phyloP scores from a whole-genome alignment of 1,140 invertebrate genomes.

The Stegodyphus dumicola region DNA sequence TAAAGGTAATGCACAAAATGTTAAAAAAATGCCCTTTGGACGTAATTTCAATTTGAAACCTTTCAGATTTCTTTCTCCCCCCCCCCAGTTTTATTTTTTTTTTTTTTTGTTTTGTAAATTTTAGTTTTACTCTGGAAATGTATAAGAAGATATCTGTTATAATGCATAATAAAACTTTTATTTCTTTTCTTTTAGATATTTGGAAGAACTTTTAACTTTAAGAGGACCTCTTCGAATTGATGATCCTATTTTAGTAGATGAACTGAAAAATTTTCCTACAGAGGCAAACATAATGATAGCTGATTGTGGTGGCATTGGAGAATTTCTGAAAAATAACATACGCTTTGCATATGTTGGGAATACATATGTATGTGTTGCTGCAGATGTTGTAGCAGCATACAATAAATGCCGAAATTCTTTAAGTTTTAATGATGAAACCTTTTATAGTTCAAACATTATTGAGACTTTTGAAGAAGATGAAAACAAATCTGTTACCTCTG shows the following conservation, averaged over 20 bases:
- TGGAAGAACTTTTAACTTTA: neutral
- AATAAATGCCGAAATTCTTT: neutral
- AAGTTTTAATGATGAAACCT: neutral
- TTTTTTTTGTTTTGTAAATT: too few species aligned
- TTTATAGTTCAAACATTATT: neutral
- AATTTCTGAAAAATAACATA: slow-evolving; percentile 16
- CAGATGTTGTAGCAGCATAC: neutral
- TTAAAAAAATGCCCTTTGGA: too few species aligned
- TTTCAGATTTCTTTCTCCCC: too few species aligned
- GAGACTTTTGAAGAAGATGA: neutral
- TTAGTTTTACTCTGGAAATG: neutral
- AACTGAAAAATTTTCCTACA: neutral
- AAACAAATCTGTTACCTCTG: neutral
- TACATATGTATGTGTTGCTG: neutral
- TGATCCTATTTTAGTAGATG: neutral
- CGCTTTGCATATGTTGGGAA: neutral
- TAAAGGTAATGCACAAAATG: too few species aligned
- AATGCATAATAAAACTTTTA: neutral
- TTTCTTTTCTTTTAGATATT: neutral
- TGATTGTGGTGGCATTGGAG: neutral
- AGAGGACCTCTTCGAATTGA: neutral
- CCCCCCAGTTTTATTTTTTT: too few species aligned
- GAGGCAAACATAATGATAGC: slow-evolving; percentile 1
- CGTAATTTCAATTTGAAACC: too few species aligned
- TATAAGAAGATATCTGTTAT: neutral